Evolutionary conservation across 2,797 vertebrate species (phyloP).

Genomic region (Acomys russatus): DNA sequence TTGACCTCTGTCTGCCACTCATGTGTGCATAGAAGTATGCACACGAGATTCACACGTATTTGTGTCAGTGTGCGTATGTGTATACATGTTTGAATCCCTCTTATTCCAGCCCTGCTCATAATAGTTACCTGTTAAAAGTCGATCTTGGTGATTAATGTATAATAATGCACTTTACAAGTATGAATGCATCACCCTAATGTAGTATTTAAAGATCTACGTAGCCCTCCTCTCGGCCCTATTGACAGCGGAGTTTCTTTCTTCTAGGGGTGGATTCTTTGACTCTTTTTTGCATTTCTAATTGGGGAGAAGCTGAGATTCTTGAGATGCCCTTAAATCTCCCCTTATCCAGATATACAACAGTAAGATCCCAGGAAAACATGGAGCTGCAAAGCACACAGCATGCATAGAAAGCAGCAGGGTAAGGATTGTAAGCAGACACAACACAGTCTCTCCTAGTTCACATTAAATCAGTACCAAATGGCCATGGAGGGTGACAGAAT

Average conservation of each 20-base stretch:
- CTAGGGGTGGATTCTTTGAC: background rate
- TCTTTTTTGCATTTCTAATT: background rate
- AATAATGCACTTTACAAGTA: background rate
- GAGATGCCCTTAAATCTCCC: background rate
- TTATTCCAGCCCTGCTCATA: background rate
- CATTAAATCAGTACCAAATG: background rate
- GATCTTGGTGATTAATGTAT: conserved; percentile 24
- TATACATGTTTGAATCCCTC: background rate
- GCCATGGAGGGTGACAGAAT: background rate
- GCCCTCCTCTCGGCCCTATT: background rate
- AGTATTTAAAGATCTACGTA: background rate
- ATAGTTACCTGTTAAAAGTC: conserved; percentile 13
- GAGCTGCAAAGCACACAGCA: background rate
- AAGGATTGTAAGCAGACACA: conserved; percentile 43
- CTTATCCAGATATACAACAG: background rate
- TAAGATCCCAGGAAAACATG: background rate
- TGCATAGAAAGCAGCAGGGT: background rate
- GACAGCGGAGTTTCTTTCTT: background rate
- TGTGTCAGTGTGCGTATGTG: background rate
- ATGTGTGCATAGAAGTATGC: background rate
- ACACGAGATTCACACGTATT: background rate
- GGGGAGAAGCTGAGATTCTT: background rate
- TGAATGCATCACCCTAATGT: background rate
- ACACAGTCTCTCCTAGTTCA: background rate
- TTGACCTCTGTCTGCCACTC: background rate